Percentiles rank a stretch among this genome's conserved stretches.
Evolutionary conservation across 2,797 vertebrate species (phyloP).

Genomic region (Bradypus variegatus): DNA sequence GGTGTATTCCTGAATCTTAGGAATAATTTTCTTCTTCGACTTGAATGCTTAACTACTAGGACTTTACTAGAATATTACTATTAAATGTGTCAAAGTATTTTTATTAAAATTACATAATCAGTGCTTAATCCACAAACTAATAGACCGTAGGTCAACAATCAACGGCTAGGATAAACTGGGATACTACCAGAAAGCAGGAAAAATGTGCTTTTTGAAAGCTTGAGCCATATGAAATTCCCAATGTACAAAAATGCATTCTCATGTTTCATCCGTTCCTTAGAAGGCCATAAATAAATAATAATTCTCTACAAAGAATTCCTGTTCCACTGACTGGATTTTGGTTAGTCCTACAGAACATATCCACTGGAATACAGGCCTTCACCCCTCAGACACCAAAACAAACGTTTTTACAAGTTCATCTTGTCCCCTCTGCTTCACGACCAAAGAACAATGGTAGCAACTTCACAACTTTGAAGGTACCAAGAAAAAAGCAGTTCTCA

Average conservation of each 20-base stretch:
- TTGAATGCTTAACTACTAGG: too few species aligned
- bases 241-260: neutral
- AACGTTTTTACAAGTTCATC: neutral
- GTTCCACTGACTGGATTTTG: neutral
- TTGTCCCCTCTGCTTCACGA: neutral
- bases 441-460: neutral
- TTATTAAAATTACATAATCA: neutral
- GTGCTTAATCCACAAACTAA: too few species aligned
- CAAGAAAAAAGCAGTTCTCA: neutral
- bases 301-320: constrained; percentile 23
- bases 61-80: too few species aligned
- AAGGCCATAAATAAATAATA: neutral
- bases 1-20: too few species aligned
- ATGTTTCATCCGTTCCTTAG: neutral
- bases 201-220: neutral
- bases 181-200: too few species aligned
- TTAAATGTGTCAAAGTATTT: neutral
- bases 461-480: neutral
- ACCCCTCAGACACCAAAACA: constrained; percentile 5
- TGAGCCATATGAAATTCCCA: neutral
- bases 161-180: too few species aligned
- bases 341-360: neutral
- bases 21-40: too few species aligned
- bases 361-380: neutral
- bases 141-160: too few species aligned